Evolutionary conservation across 2,888 invertebrate genomes (phyloP).

Genomic region (Brachypalpus laphriformis): DNA sequence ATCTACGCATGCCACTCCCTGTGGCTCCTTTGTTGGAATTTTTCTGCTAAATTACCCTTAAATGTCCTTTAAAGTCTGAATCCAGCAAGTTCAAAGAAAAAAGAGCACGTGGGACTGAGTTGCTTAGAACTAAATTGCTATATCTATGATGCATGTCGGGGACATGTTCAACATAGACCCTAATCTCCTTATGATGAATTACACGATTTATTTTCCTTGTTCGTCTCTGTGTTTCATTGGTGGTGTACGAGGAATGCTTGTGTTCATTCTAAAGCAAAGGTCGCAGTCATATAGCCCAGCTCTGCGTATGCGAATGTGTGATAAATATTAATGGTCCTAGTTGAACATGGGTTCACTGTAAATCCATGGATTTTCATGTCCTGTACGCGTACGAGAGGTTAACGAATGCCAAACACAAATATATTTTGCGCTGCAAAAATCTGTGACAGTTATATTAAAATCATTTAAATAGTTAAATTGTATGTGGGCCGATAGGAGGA

Average conservation of each 20-base stretch:
- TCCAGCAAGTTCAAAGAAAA: not conserved
- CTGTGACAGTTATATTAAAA: not conserved
- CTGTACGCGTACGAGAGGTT: not conserved
- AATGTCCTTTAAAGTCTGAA: not conserved
- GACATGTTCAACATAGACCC: slow-evolving; percentile 3
- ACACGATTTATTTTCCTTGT: not conserved
- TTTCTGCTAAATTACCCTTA: not conserved
- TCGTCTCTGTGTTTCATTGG: not conserved
- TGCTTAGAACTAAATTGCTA: not conserved
- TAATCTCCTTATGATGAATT: slow-evolving; percentile 25
- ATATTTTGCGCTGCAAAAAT: not conserved
- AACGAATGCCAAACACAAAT: not conserved
- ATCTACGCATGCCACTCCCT: not conserved
- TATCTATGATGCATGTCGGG: not conserved
- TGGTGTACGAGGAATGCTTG: too few relatives aligned
- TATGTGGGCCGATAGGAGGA: not conserved
- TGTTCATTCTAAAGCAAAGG: not conserved
- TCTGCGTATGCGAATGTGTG: not conserved
- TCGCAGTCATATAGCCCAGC: not conserved
- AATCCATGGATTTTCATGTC: not conserved
- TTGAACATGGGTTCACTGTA: not conserved
- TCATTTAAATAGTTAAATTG: not conserved
- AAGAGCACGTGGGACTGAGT: not conserved
- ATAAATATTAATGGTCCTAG: slow-evolving; percentile 1
- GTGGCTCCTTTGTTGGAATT: not conserved